These are phyloP conservation scores for Metaphire vulgaris DNA, from an alignment of 1,140 invertebrate genomes.

Conservation along the genomic window DNA sequence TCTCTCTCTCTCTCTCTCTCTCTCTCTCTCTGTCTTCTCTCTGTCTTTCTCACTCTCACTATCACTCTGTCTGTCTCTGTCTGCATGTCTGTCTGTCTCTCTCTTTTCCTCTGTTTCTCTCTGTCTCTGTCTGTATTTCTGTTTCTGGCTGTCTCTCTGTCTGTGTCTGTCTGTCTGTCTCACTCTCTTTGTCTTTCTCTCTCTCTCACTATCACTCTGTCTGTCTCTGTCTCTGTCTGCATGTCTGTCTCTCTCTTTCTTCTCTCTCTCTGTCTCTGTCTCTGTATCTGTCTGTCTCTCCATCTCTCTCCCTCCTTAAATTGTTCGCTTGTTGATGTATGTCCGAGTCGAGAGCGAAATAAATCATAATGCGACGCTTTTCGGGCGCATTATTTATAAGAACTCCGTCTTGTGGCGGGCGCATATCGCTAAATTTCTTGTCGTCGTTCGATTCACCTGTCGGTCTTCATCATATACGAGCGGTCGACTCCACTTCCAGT, in stretches of 20 bases:
- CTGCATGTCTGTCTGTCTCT: constrained; percentile 5
- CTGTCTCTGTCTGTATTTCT: neutral
- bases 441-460: too few species aligned
- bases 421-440: neutral
- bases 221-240: too few species aligned
- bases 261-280: too few species aligned
- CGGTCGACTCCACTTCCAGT: too few species aligned
- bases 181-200: too few species aligned
- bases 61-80: constrained; percentile 2
- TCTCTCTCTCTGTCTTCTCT: constrained; percentile 3
- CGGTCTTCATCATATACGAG: too few species aligned
- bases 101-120: neutral
- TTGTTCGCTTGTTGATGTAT: neutral
- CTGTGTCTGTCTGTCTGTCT: constrained; percentile 4
- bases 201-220: too few species aligned
- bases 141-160: constrained; percentile 11
- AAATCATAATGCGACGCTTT: neutral
- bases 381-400: constrained; percentile 2
- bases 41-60: neutral
- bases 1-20: constrained; percentile 11
- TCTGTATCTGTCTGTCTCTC: too few species aligned
- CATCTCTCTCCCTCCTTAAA: neutral
- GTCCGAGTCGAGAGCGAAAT: neutral
- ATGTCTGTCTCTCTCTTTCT: too few species aligned
- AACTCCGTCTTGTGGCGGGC: too few species aligned